Percentiles rank a stretch among this genome's conserved stretches.
phyloP scores from a whole-genome alignment of 1,140 invertebrate species.

The Drosophila jambulina region DNA sequence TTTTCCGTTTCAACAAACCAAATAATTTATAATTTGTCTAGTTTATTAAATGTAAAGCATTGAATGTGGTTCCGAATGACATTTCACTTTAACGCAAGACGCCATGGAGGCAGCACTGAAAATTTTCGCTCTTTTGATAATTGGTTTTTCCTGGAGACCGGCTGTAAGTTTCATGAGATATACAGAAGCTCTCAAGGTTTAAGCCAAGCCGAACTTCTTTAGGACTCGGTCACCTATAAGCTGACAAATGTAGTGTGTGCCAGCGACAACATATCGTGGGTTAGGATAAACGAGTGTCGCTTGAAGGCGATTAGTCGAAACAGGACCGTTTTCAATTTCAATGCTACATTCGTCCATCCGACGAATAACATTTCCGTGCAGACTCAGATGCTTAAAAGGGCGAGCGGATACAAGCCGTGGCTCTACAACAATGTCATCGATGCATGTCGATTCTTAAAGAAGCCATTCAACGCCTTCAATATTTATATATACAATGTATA shows the following conservation, averaged over 20 bases:
- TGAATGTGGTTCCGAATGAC: not conserved
- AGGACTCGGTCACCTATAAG: constrained; percentile 16
- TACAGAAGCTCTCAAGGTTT: too few species aligned
- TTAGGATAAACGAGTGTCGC: constrained; percentile 25
- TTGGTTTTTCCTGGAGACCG: not conserved
- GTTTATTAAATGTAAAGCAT: not conserved
- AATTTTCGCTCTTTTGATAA: not conserved
- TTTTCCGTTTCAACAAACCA: constrained; percentile 3
- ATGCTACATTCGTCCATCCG: constrained; percentile 8
- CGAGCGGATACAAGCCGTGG: constrained; percentile 21
- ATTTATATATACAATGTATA: constrained; percentile 4
- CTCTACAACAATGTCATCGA: constrained; percentile 3
- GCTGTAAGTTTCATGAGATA: constrained; percentile 5
- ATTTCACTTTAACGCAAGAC: not conserved
- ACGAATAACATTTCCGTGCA: not conserved
- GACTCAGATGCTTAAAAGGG: constrained; percentile 2
- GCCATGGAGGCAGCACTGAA: not conserved
- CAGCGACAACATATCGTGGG: constrained; percentile 21
- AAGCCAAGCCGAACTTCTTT: not conserved
- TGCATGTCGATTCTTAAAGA: constrained; percentile 12
- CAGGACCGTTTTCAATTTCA: constrained; percentile 14
- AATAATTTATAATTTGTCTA: not conserved
- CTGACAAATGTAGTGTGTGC: constrained; percentile 7
- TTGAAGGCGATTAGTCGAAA: constrained; percentile 21
- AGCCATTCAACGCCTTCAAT: not conserved